Evolutionary conservation across 2,888 invertebrate species (phyloP), one percentile per base, ranked within the genome.

Genomic region (Trilocha varians): DNA sequence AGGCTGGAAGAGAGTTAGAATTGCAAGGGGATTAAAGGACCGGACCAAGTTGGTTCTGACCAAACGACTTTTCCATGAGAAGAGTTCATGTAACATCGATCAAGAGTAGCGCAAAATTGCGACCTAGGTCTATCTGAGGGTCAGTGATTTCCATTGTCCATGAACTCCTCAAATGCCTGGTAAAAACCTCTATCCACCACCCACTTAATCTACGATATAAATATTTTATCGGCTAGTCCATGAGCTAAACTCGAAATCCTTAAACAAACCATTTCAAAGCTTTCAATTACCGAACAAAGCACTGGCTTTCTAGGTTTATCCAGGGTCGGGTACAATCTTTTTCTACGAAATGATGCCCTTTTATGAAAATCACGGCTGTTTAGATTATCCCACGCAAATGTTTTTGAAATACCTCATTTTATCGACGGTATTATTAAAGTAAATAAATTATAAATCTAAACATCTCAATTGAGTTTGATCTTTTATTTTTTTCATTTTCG

Each of bases 341-440:
- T 42, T 35, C 53, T 55, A 55, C 50, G 50, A 53, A 55, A 55
- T 55, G 53, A 57, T 53, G 52, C 53, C 55, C 54, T 50, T 53
- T 57, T 57, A 53, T 45, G 41, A 45, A 55, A 51, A 49, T 47
- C 52, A 47, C 49, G 45, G 34, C 46, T 51, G 40, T 46, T 49
- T 16, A 57, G 57, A 55, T 50, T 52, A 57, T 57, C 57, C 57
- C 47, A 55, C 50, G 49, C 55, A 49, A 57, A 55, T 55, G 49
- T 57, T 47, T 48, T 38, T 38, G 13, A 45, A 47, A 54, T 48
- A 52, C 42, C 37, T 50, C 42, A 46, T 41, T 45, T 47, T 45
- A 38, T 41, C 44, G 51, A 44, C 49, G 49, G 45, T 45, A 41
- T 42, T 43, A 46, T 16, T 36, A 25, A 3, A 16, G 6, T 40